A percentile compares a stretch with the other conserved stretches of the same genome.
Conservation (phyloP, 1,140 invertebrate species). For the Scaptomyza hsui region DNA sequence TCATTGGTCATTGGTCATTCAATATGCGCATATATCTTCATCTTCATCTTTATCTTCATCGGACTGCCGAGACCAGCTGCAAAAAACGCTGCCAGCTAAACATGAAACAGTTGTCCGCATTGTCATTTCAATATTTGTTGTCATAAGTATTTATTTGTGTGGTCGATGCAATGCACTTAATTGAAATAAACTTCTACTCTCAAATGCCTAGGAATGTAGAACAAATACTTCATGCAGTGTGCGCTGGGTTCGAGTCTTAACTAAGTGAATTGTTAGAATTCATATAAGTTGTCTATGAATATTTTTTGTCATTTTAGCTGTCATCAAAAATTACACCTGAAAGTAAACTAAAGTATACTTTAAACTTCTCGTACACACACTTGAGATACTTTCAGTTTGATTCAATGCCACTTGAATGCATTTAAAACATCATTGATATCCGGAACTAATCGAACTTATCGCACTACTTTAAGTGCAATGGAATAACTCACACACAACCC, state of each 20-base stretch:
- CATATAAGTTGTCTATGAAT: too few relatives aligned
- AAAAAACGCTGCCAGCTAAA: slow-evolving; percentile 18
- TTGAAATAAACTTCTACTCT: slow-evolving; percentile 12
- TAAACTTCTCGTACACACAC: background rate
- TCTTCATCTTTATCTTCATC: too few relatives aligned
- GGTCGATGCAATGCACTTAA: slow-evolving; percentile 51
- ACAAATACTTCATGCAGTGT: slow-evolving; percentile 7
- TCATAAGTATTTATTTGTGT: slow-evolving; percentile 50
- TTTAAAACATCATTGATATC: slow-evolving; percentile 66
- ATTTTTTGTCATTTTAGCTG: too few relatives aligned
- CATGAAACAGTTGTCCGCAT: slow-evolving; percentile 52
- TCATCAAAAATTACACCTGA: background rate
- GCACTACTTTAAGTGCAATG: slow-evolving; percentile 16
- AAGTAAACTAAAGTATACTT: background rate
- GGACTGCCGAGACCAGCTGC: slow-evolving; percentile 27
- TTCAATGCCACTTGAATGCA: slow-evolving; percentile 48
- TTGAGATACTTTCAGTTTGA: background rate
- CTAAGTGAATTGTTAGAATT: too few relatives aligned
- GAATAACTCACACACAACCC: slow-evolving; percentile 24
- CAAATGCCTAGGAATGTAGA: slow-evolving; percentile 25
- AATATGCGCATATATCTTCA: slow-evolving; percentile 59
- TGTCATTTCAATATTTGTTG: slow-evolving; percentile 52
- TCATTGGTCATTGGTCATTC: slow-evolving; percentile 52
- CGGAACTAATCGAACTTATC: slow-evolving; percentile 45
- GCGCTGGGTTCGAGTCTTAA: too few relatives aligned